Evolutionary conservation across 2,797 vertebrate species (phyloP).

Genomic region (Hozukius guyotensis): DNA sequence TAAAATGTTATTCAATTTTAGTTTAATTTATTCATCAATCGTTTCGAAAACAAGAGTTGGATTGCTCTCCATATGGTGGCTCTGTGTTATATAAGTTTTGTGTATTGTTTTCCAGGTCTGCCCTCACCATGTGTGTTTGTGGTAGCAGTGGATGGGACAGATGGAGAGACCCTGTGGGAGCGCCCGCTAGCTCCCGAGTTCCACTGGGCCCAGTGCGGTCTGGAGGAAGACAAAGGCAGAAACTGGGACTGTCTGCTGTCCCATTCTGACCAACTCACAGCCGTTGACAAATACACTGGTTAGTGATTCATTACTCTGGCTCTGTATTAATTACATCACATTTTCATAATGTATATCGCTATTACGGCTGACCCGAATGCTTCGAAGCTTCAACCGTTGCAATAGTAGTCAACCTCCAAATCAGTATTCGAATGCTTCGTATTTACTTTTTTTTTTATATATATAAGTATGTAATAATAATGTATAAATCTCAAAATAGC

Average conservation of each 20-base stretch:
- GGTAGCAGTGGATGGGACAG: conserved; percentile 86
- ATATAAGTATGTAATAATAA: too few species aligned
- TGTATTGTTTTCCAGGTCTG: conserved; percentile 78
- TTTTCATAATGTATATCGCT: not conserved
- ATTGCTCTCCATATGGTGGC: not conserved
- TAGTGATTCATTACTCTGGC: not conserved
- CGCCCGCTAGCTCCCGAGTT: conserved; percentile 78
- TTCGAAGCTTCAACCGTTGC: too few species aligned
- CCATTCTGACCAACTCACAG: conserved; percentile 75
- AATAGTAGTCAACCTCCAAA: too few species aligned
- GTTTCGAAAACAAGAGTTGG: not conserved
- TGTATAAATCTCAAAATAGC: too few species aligned
- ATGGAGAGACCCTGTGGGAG: conserved; percentile 87
- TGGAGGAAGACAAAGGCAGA: conserved; percentile 28
- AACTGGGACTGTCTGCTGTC: conserved; percentile 84
- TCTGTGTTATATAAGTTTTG: not conserved
- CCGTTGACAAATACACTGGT: conserved; percentile 83
- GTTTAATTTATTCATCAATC: not conserved
- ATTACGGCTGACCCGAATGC: too few species aligned
- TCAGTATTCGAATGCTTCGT: too few species aligned
- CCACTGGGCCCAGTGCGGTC: conserved; percentile 85
- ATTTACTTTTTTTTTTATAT: too few species aligned
- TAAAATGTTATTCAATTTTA: not conserved
- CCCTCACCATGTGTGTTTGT: conserved; percentile 85
- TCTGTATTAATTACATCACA: not conserved